Base-by-base conservation (phyloP, 2,888 invertebrate genomes). In the Trichogramma evanescens region DNA sequence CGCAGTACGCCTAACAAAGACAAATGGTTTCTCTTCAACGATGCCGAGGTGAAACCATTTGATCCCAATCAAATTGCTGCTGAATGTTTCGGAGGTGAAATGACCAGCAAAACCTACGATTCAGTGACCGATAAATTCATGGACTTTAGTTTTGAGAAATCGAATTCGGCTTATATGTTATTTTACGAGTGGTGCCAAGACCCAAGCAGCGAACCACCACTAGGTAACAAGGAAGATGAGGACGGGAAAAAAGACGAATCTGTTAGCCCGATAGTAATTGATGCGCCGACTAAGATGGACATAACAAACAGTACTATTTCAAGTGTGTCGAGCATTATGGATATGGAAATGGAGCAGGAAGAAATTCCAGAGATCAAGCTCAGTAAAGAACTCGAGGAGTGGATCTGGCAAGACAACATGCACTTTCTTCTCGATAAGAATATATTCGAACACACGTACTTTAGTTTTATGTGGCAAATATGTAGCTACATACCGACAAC, bases 381-480 rank as follows among this genome's bases (percentile, higher is more conserved):
- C 4, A 88, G 86, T 55, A 85, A 87, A 66, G 94, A 94, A 69
- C 80, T 95, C 46, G 91, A 93, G 74, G 90, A 92, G 78, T 95
- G 95, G 95, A 95, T 96, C 68, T 96, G 95, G 95, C 89, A 93
- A 74, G 96, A 96, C 80, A 96, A 96, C 77, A 91, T 91, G 86
- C 91, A 94, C 76, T 96, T 95, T 74, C 82, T 96, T 58, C 92
- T 93, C 73, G 95, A 96, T 78, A 93, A 94, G 74, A 95, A 94
- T 76, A 93, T 96, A 71, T 95, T 96, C 75, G 95, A 96, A 72
- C 95, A 95, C 74, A 91, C 92, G 0, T 96, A 96, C 76, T 95
- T 95, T 73, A 95, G 93, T 73, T 96, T 96, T 74, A 95, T 96
- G 92, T 95, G 93, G 84, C 95, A 96, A 80, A 90, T 95, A 77